These are phyloP conservation scores for Gymnogyps californianus DNA, from an alignment of 2,113 vertebrate species.

Conservation along the genomic window DNA sequence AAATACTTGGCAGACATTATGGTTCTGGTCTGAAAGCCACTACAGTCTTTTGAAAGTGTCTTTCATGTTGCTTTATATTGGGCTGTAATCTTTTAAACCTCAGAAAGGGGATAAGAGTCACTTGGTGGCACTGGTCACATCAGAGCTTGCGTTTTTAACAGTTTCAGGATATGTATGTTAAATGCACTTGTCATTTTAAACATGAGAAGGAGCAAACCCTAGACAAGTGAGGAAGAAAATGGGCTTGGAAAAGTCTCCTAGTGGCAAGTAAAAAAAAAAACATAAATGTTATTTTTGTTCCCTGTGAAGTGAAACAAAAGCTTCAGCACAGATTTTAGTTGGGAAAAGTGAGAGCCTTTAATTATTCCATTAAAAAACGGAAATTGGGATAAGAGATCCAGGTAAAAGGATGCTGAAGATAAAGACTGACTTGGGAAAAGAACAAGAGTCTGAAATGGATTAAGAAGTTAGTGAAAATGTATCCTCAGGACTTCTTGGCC, in stretches of 20 bases:
- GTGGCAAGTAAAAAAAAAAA: not conserved
- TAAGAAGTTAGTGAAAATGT: slow-evolving; percentile 54
- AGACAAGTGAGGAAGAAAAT: not conserved
- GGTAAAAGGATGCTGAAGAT: slow-evolving; percentile 19
- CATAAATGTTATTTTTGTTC: not conserved
- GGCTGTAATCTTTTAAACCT: not conserved
- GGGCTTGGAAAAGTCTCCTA: not conserved
- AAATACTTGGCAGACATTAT: not conserved
- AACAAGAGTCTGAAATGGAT: slow-evolving; percentile 30
- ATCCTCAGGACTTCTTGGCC: slow-evolving; percentile 52
- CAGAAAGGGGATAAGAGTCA: not conserved
- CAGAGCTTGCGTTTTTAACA: not conserved
- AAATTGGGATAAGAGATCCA: slow-evolving; percentile 34
- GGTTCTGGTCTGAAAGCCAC: not conserved
- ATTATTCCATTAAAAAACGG: slow-evolving; percentile 27
- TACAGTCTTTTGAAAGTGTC: not conserved
- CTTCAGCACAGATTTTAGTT: not conserved
- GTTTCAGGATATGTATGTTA: not conserved
- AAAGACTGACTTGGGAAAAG: slow-evolving; percentile 45
- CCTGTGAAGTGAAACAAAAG: not conserved
- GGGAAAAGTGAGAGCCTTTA: not conserved
- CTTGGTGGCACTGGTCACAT: not conserved
- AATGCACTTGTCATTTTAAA: not conserved
- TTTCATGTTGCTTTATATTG: not conserved
- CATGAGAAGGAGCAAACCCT: not conserved